Percentiles rank a stretch among this genome's conserved stretches.
These are phyloP conservation scores for Drosophila helvetica DNA, from an alignment of 2,888 invertebrate genomes.

Conservation along the genomic window DNA sequence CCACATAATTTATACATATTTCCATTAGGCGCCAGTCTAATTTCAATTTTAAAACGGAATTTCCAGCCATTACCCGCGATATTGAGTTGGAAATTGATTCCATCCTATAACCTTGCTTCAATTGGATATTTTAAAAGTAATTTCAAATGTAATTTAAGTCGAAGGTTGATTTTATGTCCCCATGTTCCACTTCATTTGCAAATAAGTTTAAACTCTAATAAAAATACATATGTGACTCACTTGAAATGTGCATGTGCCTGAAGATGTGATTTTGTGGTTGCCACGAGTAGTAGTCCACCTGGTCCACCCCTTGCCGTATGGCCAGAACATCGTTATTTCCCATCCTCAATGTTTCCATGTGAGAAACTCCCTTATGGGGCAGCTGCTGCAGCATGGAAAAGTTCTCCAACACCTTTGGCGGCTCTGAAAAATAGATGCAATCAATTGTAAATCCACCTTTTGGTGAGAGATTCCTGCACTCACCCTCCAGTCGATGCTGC, in stretches of 20 bases:
- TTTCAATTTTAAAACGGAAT: neutral
- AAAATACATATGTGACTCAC: conserved; percentile 75
- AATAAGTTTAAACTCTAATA: conserved; percentile 38
- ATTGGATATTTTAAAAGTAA: conserved; percentile 4
- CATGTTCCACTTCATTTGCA: conserved; percentile 28
- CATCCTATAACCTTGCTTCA: neutral
- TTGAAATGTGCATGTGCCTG: conserved; percentile 36
- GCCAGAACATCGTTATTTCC: conserved; percentile 62
- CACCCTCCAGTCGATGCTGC: conserved; percentile 57
- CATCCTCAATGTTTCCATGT: conserved; percentile 54
- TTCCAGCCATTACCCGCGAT: conserved; percentile 3
- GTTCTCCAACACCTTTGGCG: conserved; percentile 63
- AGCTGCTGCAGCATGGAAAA: conserved; percentile 77
- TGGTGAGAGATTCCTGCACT: neutral
- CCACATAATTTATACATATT: conserved; percentile 5
- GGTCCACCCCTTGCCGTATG: conserved; percentile 53
- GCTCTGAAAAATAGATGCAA: conserved; percentile 33
- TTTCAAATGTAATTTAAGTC: neutral
- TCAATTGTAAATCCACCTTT: no score
- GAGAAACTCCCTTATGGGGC: conserved; percentile 45
- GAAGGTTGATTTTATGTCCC: neutral
- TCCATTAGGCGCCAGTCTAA: conserved; percentile 9
- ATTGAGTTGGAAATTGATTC: neutral
- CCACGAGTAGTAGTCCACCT: conserved; percentile 72
- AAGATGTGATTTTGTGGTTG: conserved; percentile 58